Evolutionary conservation across 2,113 vertebrate species (phyloP).

Genomic region (Sander vitreus): DNA sequence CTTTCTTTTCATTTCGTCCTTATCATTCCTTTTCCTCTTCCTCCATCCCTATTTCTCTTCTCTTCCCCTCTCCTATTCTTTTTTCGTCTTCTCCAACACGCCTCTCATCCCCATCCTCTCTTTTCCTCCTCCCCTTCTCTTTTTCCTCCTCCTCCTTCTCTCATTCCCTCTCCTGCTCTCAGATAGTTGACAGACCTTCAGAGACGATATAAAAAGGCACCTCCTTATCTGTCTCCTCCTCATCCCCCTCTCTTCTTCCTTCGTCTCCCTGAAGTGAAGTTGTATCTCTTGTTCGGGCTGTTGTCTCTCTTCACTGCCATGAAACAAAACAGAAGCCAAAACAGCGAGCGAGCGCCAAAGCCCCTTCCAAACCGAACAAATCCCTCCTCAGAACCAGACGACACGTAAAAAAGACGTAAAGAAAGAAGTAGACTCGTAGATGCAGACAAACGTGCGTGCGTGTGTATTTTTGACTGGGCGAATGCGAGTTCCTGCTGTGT

Average conservation of each 20-base stretch:
- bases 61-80: no score
- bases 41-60: background rate
- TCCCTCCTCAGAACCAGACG: slow-evolving; percentile 53
- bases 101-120: background rate
- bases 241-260: background rate
- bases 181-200: slow-evolving; percentile 71
- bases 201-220: slow-evolving; percentile 66
- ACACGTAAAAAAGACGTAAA: slow-evolving; percentile 26
- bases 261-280: slow-evolving; percentile 70
- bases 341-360: slow-evolving; percentile 59
- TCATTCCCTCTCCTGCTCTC: slow-evolving; percentile 6
- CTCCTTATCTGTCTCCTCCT: slow-evolving; percentile 9
- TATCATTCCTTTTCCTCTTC: background rate
- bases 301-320: slow-evolving; percentile 64
- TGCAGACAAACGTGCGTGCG: slow-evolving; percentile 1
- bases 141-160: background rate
- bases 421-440: slow-evolving; percentile 16
- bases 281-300: slow-evolving; percentile 66
- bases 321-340: slow-evolving; percentile 62
- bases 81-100: background rate
- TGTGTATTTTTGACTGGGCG: slow-evolving; percentile 60
- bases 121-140: background rate
- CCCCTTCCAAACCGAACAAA: slow-evolving; percentile 71
- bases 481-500: slow-evolving; percentile 38
- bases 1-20: no score